These are phyloP conservation scores for Notothenia coriiceps DNA, from an alignment of 2,113 vertebrate species.

Conservation along the genomic window DNA sequence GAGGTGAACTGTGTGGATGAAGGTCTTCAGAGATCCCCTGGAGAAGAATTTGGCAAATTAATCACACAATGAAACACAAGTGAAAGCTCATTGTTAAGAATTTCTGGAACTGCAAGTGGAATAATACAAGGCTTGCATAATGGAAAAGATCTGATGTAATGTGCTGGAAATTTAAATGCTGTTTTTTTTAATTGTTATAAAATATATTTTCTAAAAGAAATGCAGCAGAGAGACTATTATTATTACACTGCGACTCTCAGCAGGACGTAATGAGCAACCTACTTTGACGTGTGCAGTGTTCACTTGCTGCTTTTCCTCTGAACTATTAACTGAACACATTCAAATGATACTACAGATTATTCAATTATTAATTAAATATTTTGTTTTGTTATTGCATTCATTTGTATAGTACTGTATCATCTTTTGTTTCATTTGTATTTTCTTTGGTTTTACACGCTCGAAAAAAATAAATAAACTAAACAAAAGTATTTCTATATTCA, in stretches of 20 bases:
- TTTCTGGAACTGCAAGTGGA: slow-evolving; percentile 17
- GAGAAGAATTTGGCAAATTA: slow-evolving; percentile 61
- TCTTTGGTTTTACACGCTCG: too few species aligned
- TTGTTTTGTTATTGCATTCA: too few species aligned
- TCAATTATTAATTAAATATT: too few species aligned
- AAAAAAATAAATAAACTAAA: too few species aligned
- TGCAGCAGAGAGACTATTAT: slow-evolving; percentile 11
- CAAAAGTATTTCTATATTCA: slow-evolving; percentile 4
- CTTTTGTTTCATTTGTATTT: too few species aligned
- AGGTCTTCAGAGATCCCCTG: slow-evolving; percentile 98
- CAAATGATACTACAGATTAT: too few species aligned
- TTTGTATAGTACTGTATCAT: too few species aligned
- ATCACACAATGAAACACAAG: slow-evolving; percentile 10
- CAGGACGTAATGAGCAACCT: slow-evolving; percentile 24
- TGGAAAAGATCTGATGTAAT: not conserved
- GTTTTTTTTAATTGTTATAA: slow-evolving; percentile 16
- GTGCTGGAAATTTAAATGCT: slow-evolving; percentile 26
- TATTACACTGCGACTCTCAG: slow-evolving; percentile 6
- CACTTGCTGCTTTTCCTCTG: slow-evolving; percentile 23
- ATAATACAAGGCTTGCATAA: slow-evolving; percentile 22
- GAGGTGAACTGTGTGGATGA: slow-evolving; percentile 98
- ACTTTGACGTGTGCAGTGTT: slow-evolving; percentile 25
- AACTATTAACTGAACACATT: slow-evolving; percentile 19
- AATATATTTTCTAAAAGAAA: slow-evolving; percentile 18
- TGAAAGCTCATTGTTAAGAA: slow-evolving; percentile 18